These are phyloP conservation scores for Macrobrachium nipponense DNA, from an alignment of 1,140 invertebrate species.

Conservation along the genomic window DNA sequence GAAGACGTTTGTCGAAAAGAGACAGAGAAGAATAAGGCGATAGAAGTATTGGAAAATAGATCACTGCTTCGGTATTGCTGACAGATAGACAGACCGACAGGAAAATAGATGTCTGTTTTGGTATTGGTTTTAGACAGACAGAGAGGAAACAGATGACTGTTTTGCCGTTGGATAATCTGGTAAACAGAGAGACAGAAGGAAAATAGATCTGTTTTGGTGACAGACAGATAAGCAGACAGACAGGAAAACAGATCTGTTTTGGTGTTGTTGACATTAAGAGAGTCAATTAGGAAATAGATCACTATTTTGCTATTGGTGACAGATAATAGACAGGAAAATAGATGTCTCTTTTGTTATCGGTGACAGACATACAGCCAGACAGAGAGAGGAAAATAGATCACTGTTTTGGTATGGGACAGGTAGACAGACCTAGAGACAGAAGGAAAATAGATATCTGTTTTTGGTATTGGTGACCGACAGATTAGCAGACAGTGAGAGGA, in stretches of 20 bases:
- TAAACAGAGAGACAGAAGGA: neutral
- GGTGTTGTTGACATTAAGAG: neutral
- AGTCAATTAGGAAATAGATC: neutral
- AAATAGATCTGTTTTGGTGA: neutral
- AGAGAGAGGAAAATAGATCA: neutral
- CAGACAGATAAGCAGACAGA: neutral
- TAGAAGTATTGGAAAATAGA: neutral
- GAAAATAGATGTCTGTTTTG: neutral
- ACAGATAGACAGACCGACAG: neutral
- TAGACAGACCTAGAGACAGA: too few relatives aligned
- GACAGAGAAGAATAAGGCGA: neutral
- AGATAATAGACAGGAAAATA: neutral
- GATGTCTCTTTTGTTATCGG: neutral
- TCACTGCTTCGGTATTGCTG: neutral
- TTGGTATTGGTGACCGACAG: neutral
- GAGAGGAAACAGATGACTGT: neutral
- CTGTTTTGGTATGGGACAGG: too few relatives aligned
- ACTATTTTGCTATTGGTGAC: too few relatives aligned
- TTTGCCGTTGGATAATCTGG: neutral
- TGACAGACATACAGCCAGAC: neutral
- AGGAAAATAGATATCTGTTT: too few relatives aligned
- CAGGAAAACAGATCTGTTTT: too few relatives aligned
- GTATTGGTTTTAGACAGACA: neutral
- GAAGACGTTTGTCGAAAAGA: neutral
- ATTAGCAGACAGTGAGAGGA: neutral